These are phyloP conservation scores for Psix sp. DNA, from an alignment of 1,140 invertebrate species.

Conservation along the genomic window DNA sequence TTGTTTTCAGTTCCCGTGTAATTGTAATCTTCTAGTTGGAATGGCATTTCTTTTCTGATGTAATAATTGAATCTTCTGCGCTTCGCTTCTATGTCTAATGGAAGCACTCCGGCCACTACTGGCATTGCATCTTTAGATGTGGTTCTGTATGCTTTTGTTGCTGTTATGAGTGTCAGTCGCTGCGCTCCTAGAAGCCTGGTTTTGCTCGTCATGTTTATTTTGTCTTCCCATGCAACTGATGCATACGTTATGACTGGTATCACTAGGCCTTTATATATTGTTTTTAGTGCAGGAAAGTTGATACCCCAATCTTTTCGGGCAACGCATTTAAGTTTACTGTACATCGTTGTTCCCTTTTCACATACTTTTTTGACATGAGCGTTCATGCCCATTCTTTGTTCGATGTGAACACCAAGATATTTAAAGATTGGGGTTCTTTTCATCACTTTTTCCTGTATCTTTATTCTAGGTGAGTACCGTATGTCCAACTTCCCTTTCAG, in stretches of 20 bases:
- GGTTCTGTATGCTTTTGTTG: slow-evolving; percentile 13
- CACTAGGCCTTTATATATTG: slow-evolving; percentile 21
- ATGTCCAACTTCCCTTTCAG: slow-evolving; percentile 16
- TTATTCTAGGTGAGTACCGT: slow-evolving; percentile 4
- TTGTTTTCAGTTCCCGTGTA: slow-evolving; percentile 1
- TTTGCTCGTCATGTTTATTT: neutral
- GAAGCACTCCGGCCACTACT: slow-evolving; percentile 12
- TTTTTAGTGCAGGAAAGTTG: neutral
- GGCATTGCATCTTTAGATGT: slow-evolving; percentile 6
- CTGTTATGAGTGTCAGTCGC: slow-evolving; percentile 4
- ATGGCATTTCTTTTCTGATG: neutral
- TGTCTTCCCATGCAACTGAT: slow-evolving; percentile 16
- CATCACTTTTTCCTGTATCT: neutral
- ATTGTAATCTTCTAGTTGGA: neutral
- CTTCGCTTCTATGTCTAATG: slow-evolving; percentile 1
- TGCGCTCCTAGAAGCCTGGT: neutral
- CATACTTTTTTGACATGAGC: neutral
- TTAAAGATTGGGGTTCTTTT: neutral
- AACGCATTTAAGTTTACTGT: slow-evolving; percentile 9
- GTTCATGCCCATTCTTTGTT: neutral
- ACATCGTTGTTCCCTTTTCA: neutral
- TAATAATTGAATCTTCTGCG: neutral
- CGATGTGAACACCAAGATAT: slow-evolving; percentile 27
- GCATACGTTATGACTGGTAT: slow-evolving; percentile 25
- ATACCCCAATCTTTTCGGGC: slow-evolving; percentile 29